Evolutionary conservation across 2,888 invertebrate species (phyloP), one percentile per base, ranked within the genome.

Genomic region (Drosophila nr. fundita): DNA sequence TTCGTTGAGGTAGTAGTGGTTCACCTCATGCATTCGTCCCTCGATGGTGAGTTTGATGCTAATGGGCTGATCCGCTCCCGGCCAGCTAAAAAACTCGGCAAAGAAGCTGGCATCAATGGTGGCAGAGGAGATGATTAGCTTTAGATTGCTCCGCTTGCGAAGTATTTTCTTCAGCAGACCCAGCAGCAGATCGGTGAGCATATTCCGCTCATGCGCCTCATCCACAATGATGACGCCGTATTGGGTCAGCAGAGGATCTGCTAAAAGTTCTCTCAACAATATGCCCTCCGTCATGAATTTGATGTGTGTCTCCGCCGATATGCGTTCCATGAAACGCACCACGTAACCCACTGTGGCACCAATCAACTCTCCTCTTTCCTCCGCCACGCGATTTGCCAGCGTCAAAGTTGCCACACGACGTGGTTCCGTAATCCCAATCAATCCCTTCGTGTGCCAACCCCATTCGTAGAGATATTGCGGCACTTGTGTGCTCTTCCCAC

Each of bases 271-370:
- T 27, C 98, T 94, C 2, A 99, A 94, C 32, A 99, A 92, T 68
- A 99, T 97, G 0, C 99, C 99, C 94, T 99, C 99, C 0, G 99
- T 99, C 96, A 99, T 96, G 89, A 96, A 99, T 93, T 97, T 96
- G 60, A 97, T 96, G 60, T 95, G 95, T 7, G 97, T 97, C 1
- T 94, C 94, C 0, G 93, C 93, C 0, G 94, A 94, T 36, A 95
- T 94, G 67, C 94, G 94, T 40, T 96, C 95, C 76, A 96, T 96
- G 92, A 97, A 97, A 45, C 96, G 95, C 60, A 99, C 98, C 0
- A 96, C 95, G 92, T 98, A 98, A 1, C 99, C 99, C 2, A 98
- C 97, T 45, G 94, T 94, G 5, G 94, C 94, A 2, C 98, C 98
- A 7, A 98, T 94, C 15, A 95, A 91, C 42, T 95, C 95, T 0